phyloP scores from a whole-genome alignment of 2,797 vertebrate genomes.

The Brotula barbata region DNA sequence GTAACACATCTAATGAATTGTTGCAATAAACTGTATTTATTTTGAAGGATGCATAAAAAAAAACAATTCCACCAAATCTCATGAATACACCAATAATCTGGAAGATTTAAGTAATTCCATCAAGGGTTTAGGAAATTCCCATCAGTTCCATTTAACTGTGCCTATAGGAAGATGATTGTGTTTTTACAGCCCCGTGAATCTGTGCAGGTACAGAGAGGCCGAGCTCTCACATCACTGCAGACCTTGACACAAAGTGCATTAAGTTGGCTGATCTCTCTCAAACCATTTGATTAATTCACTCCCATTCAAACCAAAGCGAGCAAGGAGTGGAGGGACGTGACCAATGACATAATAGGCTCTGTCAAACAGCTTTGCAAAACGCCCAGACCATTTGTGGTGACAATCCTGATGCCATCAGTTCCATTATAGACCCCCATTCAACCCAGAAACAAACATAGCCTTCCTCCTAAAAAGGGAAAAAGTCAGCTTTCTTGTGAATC shows the following conservation, averaged over 20 bases:
- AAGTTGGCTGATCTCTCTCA: slow-evolving; percentile 67
- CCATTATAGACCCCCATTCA: slow-evolving; percentile 68
- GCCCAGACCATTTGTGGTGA: slow-evolving; percentile 81
- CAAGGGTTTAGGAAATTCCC: slow-evolving; percentile 8
- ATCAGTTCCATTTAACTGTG: not conserved
- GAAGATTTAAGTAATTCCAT: not conserved
- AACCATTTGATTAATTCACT: slow-evolving; percentile 75
- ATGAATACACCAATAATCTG: slow-evolving; percentile 10
- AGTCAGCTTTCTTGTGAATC: slow-evolving; percentile 62
- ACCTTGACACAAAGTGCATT: slow-evolving; percentile 68
- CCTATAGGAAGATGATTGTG: slow-evolving; percentile 8
- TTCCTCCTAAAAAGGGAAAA: slow-evolving; percentile 51
- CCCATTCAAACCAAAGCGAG: slow-evolving; percentile 66
- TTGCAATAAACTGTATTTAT: too few species aligned
- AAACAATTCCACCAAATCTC: not conserved
- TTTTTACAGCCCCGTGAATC: slow-evolving; percentile 11
- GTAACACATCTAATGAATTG: too few species aligned
- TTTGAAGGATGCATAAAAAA: not conserved
- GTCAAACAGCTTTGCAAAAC: slow-evolving; percentile 76
- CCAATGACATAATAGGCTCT: slow-evolving; percentile 75
- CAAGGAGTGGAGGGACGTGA: slow-evolving; percentile 72
- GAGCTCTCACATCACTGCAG: slow-evolving; percentile 49
- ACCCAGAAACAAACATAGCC: slow-evolving; percentile 71
- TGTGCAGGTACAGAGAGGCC: slow-evolving; percentile 47
- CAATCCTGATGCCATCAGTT: slow-evolving; percentile 78